Base-by-base conservation (phyloP, 2,797 vertebrate genomes). In the Falco biarmicus region DNA sequence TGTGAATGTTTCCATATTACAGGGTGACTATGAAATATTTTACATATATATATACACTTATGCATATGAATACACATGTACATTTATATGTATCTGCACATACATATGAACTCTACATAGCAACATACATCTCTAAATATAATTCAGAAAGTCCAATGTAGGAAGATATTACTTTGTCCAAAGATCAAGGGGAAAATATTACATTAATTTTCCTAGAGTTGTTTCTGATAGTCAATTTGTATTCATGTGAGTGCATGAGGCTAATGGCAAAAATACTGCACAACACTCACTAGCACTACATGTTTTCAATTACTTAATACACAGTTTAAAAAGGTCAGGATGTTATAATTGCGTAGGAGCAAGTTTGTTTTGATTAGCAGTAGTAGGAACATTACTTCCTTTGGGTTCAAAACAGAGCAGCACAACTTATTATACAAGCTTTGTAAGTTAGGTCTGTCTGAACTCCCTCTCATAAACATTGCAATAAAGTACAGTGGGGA, bases 351-450 rank as follows among this genome's bases (percentile, higher is more conserved):
- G 47, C 5, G 5, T 65, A n/a, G 39, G 6, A 93, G 19, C 32
- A 84, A 81, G 37, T 41, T 78, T 92, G 26, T 81, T 95, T 90
- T 90, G 76, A 95, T 94, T 96, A 88, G 34, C 22, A 47, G 12
- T 28, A 63, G 61, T 32, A 61, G 47, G 47, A 91, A 28, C 13
- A 34, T 50, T 84, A n/a, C 29, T 92, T 90, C 37, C 48, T 88
- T 70, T 68, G 47, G 17, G 17, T 88, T 77, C 80, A 63, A 80
- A 90, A 60, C 10, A 68, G 32, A 61, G 29, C 12, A 89, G 32
- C 24, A 43, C 4, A 78, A 64, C 9, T 26, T 78, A 29, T 70
- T 76, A 53, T 13, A 51, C 26, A 56, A 75, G 14, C 16, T 80
- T 31, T 50, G 5, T 21, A 51, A 41, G 13, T 18, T 57, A 64